These are phyloP conservation scores for Drosophila rubida DNA, from an alignment of 2,888 invertebrate genomes.

Conservation along the genomic window DNA sequence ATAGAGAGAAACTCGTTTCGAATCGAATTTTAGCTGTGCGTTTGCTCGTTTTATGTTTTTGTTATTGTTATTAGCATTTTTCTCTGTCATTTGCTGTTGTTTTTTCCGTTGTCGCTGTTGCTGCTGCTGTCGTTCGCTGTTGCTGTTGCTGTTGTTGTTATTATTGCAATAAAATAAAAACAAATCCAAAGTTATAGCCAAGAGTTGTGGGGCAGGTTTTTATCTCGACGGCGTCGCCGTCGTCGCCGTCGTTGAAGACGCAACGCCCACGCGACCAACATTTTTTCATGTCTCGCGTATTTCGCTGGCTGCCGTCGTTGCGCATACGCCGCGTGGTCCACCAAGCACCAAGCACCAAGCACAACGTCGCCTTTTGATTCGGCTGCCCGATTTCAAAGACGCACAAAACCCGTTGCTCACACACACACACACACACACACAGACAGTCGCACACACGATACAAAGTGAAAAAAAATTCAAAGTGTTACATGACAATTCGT, in stretches of 20 bases:
- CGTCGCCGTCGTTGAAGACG: conserved; percentile 58
- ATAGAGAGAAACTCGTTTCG: conserved; percentile 61
- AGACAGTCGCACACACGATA: conserved; percentile 9
- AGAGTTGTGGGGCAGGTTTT: conserved; percentile 75
- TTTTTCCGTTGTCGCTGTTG: conserved; percentile 35
- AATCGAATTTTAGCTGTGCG: conserved; percentile 52
- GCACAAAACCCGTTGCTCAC: conserved; percentile 55
- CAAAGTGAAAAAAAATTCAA: conserved; percentile 55
- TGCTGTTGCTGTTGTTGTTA: conserved; percentile 37
- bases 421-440: conserved; percentile 23
- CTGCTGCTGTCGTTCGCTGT: conserved; percentile 30
- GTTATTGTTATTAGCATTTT: conserved; percentile 77
- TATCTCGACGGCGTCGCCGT: conserved; percentile 39
- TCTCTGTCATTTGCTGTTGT: conserved; percentile 70
- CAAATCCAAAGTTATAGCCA: conserved; percentile 76
- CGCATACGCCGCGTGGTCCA: conserved; percentile 76
- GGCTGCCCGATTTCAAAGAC: conserved; percentile 53
- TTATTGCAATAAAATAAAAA: conserved; percentile 69
- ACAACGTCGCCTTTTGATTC: conserved; percentile 52
- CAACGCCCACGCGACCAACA: conserved; percentile 80
- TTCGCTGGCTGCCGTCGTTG: conserved; percentile 57
- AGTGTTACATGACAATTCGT: conserved; percentile 80
- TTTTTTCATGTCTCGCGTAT: conserved; percentile 71
- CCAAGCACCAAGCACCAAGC: conserved; percentile 1
- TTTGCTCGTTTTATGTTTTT: conserved; percentile 60